These are phyloP conservation scores for Microchirus variegatus DNA, from an alignment of 2,797 vertebrate genomes.

Conservation along the genomic window DNA sequence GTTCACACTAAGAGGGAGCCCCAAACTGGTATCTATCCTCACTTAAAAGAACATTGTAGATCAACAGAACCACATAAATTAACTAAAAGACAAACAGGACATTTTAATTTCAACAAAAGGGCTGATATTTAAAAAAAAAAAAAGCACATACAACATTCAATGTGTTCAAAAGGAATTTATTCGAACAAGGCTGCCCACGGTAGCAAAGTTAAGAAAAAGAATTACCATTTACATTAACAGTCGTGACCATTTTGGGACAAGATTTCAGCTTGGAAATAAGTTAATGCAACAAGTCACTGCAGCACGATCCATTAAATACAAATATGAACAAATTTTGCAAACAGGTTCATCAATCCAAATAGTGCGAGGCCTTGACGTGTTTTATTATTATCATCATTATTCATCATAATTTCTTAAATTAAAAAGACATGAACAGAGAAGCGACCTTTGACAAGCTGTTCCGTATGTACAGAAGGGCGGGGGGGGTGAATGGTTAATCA, in stretches of 20 bases:
- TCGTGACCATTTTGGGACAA: constrained; percentile 46
- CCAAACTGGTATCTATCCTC: too few species aligned
- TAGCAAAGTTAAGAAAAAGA: constrained; percentile 50
- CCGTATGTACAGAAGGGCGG: constrained; percentile 43
- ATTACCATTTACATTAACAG: constrained; percentile 36
- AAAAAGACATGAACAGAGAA: constrained; percentile 33
- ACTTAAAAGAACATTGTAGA: too few species aligned
- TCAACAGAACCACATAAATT: too few species aligned
- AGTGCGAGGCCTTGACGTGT: constrained; percentile 39
- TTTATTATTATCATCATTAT: neutral
- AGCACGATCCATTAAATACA: constrained; percentile 43
- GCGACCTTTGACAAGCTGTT: constrained; percentile 33
- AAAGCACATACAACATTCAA: constrained; percentile 15
- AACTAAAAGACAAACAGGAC: too few species aligned
- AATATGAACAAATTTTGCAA: constrained; percentile 25
- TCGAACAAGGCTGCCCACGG: constrained; percentile 46
- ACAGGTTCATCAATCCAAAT: constrained; percentile 27
- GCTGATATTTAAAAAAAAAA: constrained; percentile 5
- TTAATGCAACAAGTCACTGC: constrained; percentile 30
- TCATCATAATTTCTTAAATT: constrained; percentile 26
- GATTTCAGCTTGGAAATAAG: constrained; percentile 52
- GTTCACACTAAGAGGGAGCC: too few species aligned
- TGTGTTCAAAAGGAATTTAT: constrained; percentile 50
- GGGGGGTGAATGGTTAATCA: constrained; percentile 6
- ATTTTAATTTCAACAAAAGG: neutral